phyloP scores from a whole-genome alignment of 2,888 invertebrate genomes.

The Pammene aurita region DNA sequence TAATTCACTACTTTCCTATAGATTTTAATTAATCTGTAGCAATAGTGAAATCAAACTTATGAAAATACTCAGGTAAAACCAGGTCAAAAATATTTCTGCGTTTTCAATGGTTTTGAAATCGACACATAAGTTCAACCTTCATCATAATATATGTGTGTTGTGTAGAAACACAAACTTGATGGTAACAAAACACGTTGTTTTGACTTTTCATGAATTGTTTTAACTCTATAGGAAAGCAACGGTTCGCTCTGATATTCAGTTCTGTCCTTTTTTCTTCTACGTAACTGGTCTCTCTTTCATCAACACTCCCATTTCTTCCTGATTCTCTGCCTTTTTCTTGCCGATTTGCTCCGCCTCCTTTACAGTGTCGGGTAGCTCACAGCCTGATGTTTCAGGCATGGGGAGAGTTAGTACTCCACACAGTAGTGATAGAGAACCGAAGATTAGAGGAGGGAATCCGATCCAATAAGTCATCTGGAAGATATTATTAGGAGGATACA shows the following conservation, averaged over 20 bases:
- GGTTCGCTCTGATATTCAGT: neutral
- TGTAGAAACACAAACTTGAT: no score
- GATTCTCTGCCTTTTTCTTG: constrained; percentile 43
- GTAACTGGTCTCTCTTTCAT: constrained; percentile 2
- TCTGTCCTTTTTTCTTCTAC: neutral
- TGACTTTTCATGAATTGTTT: no score
- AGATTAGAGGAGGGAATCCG: constrained; percentile 76
- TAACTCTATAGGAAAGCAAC: no score
- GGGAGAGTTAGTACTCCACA: constrained; percentile 72
- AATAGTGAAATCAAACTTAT: no score
- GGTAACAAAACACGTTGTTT: no score
- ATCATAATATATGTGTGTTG: no score
- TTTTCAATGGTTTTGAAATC: no score
- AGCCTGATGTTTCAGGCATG: constrained; percentile 79
- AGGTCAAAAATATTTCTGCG: no score
- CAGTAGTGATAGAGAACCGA: constrained; percentile 73
- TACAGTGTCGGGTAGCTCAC: constrained; percentile 78
- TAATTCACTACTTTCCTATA: no score
- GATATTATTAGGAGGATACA: neutral
- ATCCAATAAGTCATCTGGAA: constrained; percentile 74
- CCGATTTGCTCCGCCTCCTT: constrained; percentile 75
- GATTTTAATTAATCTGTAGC: no score
- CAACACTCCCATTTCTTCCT: constrained; percentile 32
- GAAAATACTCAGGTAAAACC: no score
- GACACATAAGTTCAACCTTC: no score